Evolutionary conservation across 2,888 invertebrate species (phyloP).

Genomic region (Luffia ferchaultella): DNA sequence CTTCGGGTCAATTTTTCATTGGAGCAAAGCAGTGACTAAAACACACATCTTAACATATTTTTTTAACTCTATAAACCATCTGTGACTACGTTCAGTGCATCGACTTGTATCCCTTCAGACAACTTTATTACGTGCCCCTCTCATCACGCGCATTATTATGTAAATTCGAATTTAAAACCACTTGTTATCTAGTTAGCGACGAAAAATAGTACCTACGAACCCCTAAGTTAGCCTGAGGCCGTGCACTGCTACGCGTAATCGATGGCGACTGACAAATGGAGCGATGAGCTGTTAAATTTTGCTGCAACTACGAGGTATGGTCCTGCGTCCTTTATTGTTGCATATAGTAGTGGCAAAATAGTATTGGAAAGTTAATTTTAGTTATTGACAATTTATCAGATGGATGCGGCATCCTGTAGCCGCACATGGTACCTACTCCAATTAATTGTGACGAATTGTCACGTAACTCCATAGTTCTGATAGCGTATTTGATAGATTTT

Average conservation of each 20-base stretch:
- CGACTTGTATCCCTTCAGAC: conserved; percentile 20
- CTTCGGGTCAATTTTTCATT: too few species aligned
- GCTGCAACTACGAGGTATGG: not conserved
- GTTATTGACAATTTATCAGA: too few species aligned
- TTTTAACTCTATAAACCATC: not conserved
- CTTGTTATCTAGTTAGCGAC: conserved; percentile 64
- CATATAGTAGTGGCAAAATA: too few species aligned
- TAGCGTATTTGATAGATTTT: too few species aligned
- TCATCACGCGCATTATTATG: conserved; percentile 46
- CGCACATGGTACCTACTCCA: too few species aligned
- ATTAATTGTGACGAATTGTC: too few species aligned
- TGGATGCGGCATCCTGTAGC: too few species aligned
- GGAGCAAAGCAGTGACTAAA: too few species aligned
- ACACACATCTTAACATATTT: too few species aligned
- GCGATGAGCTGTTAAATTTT: conserved; percentile 25
- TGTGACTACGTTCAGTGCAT: not conserved
- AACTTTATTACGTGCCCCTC: conserved; percentile 26
- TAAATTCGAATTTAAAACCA: conserved; percentile 65
- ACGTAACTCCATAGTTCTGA: too few species aligned
- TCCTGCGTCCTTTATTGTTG: too few species aligned
- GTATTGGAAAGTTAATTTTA: too few species aligned
- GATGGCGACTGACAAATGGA: conserved; percentile 65
- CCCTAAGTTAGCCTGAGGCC: conserved; percentile 53
- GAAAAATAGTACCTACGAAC: conserved; percentile 51
- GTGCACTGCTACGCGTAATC: conserved; percentile 53